Conservation (phyloP, 1,140 invertebrate species). For the Triops cancriformis region DNA sequence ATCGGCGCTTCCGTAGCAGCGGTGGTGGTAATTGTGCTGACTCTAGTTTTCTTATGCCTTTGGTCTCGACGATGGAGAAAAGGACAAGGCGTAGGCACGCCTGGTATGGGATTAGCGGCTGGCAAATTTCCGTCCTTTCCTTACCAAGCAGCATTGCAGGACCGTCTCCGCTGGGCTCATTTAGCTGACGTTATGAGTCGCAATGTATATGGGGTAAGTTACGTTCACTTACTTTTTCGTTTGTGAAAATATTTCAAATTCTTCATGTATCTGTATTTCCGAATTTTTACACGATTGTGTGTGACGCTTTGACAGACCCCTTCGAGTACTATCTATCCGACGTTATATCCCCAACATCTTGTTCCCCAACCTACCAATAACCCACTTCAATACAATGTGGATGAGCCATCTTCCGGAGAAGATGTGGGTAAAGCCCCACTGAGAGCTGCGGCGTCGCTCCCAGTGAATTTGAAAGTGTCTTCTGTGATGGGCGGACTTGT, state of each 20-base stretch:
- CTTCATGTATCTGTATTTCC: constrained; percentile 12
- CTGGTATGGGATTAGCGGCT: constrained; percentile 43
- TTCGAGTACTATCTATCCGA: constrained; percentile 15
- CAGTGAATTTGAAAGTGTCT: constrained; percentile 17
- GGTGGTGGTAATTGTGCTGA: constrained; percentile 75
- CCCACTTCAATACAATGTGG: constrained; percentile 10
- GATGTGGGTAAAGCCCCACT: constrained; percentile 9
- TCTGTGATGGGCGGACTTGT: not conserved
- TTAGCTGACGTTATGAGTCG: constrained; percentile 66
- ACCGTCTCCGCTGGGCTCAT: constrained; percentile 71
- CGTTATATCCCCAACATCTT: constrained; percentile 18
- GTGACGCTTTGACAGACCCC: constrained; percentile 14
- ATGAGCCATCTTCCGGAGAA: constrained; percentile 17
- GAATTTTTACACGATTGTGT: not conserved
- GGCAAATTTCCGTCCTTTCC: constrained; percentile 49
- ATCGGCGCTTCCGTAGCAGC: constrained; percentile 80
- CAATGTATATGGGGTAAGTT: constrained; percentile 59
- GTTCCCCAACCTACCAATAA: not conserved
- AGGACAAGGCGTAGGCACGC: constrained; percentile 58
- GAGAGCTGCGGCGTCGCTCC: constrained; percentile 17
- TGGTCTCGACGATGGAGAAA: constrained; percentile 84
- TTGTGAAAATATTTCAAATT: not conserved
- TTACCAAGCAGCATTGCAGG: constrained; percentile 54
- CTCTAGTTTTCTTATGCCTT: constrained; percentile 74
- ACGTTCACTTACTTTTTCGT: not conserved